phyloP scores from a whole-genome alignment of 2,888 invertebrate genomes.

The Artemia sp. region DNA sequence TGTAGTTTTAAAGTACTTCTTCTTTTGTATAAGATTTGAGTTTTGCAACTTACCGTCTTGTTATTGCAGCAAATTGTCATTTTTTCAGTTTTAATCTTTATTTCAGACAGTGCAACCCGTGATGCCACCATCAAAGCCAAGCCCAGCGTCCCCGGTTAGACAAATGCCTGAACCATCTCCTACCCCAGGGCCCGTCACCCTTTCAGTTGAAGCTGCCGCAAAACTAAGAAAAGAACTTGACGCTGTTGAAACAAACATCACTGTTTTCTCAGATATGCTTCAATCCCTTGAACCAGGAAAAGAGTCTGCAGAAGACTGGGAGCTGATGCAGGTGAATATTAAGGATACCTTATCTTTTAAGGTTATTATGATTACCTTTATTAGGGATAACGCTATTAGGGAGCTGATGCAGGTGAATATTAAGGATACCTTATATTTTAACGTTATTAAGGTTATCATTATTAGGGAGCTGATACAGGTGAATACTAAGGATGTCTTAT shows the following conservation, averaged over 20 bases:
- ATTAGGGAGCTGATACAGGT: conserved; percentile 59
- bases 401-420: conserved; percentile 57
- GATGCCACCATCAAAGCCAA: conserved; percentile 27
- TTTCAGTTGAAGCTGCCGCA: conserved; percentile 62
- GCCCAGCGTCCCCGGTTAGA: conserved; percentile 15
- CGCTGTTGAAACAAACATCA: conserved; percentile 81
- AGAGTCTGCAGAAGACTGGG: conserved; percentile 69
- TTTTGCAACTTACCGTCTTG: too few species aligned
- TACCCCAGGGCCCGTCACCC: conserved; percentile 30
- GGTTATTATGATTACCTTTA: too few species aligned
- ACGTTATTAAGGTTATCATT: too few species aligned
- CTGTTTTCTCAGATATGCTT: conserved; percentile 87
- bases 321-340: conserved; percentile 53
- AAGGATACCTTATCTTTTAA: neutral
- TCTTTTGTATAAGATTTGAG: too few species aligned
- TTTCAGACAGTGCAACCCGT: conserved; percentile 33
- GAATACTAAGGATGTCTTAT: conserved; percentile 26
- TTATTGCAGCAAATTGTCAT: neutral
- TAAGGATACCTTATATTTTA: neutral
- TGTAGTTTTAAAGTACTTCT: too few species aligned
- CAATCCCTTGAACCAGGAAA: conserved; percentile 68
- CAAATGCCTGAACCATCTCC: neutral
- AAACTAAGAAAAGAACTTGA: conserved; percentile 83
- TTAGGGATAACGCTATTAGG: conserved; percentile 30
- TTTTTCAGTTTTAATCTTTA: conserved; percentile 22